Evolutionary conservation across 1,140 invertebrate genomes (phyloP).

Genomic region (Caenorhabditis tropicalis): DNA sequence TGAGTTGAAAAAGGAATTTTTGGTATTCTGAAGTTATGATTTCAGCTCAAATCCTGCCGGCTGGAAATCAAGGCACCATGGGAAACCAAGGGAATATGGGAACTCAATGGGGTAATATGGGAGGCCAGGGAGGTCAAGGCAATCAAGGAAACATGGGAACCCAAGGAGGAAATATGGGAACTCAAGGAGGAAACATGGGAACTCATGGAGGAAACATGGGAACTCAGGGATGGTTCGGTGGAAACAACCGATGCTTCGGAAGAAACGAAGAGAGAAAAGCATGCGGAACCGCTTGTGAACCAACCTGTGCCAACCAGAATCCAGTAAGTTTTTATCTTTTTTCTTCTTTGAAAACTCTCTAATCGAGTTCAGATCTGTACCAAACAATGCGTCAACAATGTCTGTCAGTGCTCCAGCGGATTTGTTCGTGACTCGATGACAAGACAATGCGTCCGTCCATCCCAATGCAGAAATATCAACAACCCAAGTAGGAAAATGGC

Average conservation of each 20-base stretch:
- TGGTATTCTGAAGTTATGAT: neutral
- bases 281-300: slow-evolving; percentile 14
- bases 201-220: neutral
- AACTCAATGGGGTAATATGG: too few relatives aligned
- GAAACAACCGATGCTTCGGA: neutral
- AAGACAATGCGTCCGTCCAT: too few relatives aligned
- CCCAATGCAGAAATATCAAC: too few relatives aligned
- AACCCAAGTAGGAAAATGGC: neutral
- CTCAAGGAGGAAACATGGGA: neutral
- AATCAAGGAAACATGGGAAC: neutral
- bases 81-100: too few relatives aligned
- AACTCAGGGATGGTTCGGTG: neutral
- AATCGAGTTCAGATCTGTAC: neutral
- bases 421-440: too few relatives aligned
- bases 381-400: slow-evolving; percentile 18
- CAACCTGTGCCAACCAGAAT: neutral
- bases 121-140: neutral
- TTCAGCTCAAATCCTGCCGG: slow-evolving; percentile 4
- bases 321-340: neutral
- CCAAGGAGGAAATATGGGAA: neutral
- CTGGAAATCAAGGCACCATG: neutral
- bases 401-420: too few relatives aligned
- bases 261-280: neutral
- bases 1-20: neutral
- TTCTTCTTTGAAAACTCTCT: neutral